Percentiles rank a stretch among this genome's conserved stretches.
phyloP scores from a whole-genome alignment of 1,140 invertebrate species.

The Zaprionus ornatus region DNA sequence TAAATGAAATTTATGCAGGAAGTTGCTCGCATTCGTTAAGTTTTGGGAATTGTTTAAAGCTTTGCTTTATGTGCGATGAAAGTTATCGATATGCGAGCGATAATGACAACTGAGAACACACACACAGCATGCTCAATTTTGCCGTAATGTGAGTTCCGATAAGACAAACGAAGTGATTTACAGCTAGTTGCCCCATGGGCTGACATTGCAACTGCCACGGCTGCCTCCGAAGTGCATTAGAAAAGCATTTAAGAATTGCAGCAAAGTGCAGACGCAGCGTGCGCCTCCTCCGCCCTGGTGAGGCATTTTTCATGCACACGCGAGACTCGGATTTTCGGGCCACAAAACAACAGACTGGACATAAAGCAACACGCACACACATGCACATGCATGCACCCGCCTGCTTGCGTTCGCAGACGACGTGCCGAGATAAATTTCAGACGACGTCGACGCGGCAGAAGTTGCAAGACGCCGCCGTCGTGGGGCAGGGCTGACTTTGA shows the following conservation, averaged over 20 bases:
- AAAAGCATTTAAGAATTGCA: conserved; percentile 62
- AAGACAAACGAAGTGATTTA: conserved; percentile 38
- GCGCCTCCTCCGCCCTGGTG: conserved; percentile 5
- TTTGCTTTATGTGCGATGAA: neutral
- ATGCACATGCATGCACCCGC: conserved; percentile 9
- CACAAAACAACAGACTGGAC: conserved; percentile 76
- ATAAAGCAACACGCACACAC: conserved; percentile 58
- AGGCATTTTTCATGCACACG: conserved; percentile 60
- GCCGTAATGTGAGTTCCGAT: conserved; percentile 26
- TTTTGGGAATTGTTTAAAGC: neutral
- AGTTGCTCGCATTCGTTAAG: too few species aligned
- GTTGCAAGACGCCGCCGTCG: conserved; percentile 55
- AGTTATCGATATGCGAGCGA: neutral
- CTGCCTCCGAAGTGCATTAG: conserved; percentile 35
- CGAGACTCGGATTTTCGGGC: conserved; percentile 55
- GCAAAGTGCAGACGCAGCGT: conserved; percentile 71
- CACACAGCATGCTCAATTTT: conserved; percentile 17
- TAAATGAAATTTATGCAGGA: neutral
- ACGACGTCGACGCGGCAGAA: conserved; percentile 67
- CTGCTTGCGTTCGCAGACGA: conserved; percentile 63
- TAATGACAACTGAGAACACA: conserved; percentile 1
- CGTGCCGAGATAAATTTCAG: conserved; percentile 71
- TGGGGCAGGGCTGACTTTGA: conserved; percentile 67
- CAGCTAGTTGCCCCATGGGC: conserved; percentile 16
- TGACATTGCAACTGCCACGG: neutral